phyloP scores from a whole-genome alignment of 2,888 invertebrate species.

The Carcina quercana region DNA sequence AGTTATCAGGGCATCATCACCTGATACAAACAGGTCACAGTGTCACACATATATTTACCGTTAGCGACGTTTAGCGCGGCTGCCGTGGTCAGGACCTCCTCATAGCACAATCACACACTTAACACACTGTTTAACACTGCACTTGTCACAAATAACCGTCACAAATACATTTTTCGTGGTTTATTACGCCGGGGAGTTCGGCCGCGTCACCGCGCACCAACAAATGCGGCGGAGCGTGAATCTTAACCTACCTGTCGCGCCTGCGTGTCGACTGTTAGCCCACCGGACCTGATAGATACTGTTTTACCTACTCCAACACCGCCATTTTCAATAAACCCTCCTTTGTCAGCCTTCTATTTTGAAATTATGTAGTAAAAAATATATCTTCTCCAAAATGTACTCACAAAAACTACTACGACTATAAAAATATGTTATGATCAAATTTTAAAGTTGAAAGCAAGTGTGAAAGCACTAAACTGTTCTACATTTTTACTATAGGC shows the following conservation, averaged over 20 bases:
- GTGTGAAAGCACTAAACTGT: conserved; percentile 46
- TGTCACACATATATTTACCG: conserved; percentile 63
- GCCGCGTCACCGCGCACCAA: conserved; percentile 59
- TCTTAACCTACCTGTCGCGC: conserved; percentile 71
- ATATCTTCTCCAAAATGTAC: too few relatives aligned
- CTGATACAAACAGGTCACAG: conserved; percentile 53
- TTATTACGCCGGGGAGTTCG: conserved; percentile 25
- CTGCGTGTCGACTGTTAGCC: conserved; percentile 61
- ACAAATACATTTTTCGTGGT: conserved; percentile 43
- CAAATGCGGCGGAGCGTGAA: conserved; percentile 70
- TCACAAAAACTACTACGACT: too few relatives aligned
- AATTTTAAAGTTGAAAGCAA: too few relatives aligned
- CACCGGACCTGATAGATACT: conserved; percentile 46
- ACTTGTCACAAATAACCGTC: conserved; percentile 46
- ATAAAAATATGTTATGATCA: too few relatives aligned
- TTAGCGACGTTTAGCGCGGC: conserved; percentile 59
- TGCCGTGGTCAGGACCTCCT: conserved; percentile 42
- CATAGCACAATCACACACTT: conserved; percentile 38
- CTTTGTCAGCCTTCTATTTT: conserved; percentile 3
- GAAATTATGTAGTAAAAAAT: too few relatives aligned
- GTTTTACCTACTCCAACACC: conserved; percentile 50
- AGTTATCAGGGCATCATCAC: conserved; percentile 33
- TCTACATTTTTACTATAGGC: conserved; percentile 31
- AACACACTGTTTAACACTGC: conserved; percentile 37
- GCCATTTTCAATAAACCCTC: conserved; percentile 48